Conservation (phyloP, 2,113 vertebrate genomes). For the Cheirogaleus medius region DNA sequence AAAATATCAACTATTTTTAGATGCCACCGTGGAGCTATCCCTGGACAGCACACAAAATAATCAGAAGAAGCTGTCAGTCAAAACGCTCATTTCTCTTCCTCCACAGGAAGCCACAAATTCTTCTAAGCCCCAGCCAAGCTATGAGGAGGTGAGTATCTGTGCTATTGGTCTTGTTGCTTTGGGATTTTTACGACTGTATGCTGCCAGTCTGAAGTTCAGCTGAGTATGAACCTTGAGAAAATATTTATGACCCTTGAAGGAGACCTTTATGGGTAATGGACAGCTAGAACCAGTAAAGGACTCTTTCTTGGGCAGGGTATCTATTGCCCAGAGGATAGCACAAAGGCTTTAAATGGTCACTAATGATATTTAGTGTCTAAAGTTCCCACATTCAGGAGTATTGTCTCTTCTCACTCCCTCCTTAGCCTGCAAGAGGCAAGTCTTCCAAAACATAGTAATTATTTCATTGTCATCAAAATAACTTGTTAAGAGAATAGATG, state of each 20-base stretch:
- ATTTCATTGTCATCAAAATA: slow-evolving; percentile 34
- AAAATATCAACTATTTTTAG: slow-evolving; percentile 84
- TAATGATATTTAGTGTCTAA: not conserved
- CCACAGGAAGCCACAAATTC: slow-evolving; percentile 83
- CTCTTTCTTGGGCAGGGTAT: not conserved
- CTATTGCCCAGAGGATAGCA: not conserved
- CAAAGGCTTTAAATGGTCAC: not conserved
- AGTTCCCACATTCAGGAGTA: not conserved
- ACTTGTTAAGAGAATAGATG: not conserved
- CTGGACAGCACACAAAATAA: slow-evolving; percentile 91
- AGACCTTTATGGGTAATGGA: not conserved
- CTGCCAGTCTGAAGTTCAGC: slow-evolving; percentile 33
- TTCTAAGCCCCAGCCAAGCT: slow-evolving; percentile 83
- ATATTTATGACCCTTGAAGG: slow-evolving; percentile 24
- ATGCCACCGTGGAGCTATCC: slow-evolving; percentile 96
- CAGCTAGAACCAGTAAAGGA: not conserved
- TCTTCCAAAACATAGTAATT: slow-evolving; percentile 30
- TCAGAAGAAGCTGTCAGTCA: slow-evolving; percentile 86
- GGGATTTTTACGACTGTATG: not conserved
- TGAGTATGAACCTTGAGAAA: slow-evolving; percentile 10
- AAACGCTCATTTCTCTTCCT: slow-evolving; percentile 80
- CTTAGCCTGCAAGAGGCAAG: not conserved
- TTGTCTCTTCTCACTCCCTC: not conserved
- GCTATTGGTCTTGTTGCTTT: slow-evolving; percentile 11
- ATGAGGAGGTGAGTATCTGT: slow-evolving; percentile 90